Conservation (phyloP, 2,888 invertebrate genomes). For the Callosobruchus maculatus region DNA sequence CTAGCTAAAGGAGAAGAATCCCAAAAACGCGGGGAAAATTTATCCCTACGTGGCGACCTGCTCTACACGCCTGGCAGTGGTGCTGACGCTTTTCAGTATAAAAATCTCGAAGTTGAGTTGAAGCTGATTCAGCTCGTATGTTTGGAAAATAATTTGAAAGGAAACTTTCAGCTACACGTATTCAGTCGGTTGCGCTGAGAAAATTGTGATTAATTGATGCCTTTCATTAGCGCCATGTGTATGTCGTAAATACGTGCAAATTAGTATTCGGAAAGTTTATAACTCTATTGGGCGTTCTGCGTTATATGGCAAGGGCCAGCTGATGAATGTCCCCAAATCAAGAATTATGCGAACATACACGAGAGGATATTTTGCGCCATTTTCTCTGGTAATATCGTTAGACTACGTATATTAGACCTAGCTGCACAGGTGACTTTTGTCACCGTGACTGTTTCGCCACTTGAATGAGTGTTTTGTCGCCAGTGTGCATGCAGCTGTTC, state of each 20-base stretch:
- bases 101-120: not conserved
- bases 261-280: not conserved
- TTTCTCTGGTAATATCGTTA: no score
- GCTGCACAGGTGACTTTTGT: no score
- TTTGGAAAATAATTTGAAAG: not conserved
- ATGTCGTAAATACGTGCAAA: not conserved
- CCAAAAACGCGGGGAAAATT: no score
- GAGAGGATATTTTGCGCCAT: no score
- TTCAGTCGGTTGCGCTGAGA: not conserved
- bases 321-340: not conserved
- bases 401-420: no score
- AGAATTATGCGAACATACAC: no score
- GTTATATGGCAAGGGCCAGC: not conserved
- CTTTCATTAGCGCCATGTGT: not conserved
- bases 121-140: not conserved
- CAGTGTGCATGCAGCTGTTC: no score
- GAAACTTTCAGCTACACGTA: not conserved
- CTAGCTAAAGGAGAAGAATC: no score
- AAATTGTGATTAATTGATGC: not conserved
- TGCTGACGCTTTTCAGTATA: not conserved
- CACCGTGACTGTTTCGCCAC: no score
- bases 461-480: no score
- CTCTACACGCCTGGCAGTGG: not conserved
- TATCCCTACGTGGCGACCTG: no score
- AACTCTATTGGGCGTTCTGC: not conserved